These are phyloP conservation scores for Campoletis raptor DNA, from an alignment of 2,888 invertebrate species.

Conservation along the genomic window DNA sequence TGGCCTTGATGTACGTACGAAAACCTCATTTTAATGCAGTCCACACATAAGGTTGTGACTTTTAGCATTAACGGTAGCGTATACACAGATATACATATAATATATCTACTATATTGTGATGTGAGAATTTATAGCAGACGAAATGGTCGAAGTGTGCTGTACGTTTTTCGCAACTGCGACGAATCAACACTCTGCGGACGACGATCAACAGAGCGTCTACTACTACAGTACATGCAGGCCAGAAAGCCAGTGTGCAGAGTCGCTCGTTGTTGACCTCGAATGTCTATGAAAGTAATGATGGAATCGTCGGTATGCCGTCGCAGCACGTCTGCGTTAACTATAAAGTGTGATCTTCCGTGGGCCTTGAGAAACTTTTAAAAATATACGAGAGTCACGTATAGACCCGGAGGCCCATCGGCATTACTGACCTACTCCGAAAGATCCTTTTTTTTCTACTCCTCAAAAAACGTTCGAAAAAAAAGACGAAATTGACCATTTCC, in stretches of 20 bases:
- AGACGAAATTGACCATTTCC: background rate
- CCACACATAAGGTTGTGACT: conserved; percentile 18
- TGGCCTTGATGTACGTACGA: conserved; percentile 36
- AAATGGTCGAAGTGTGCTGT: conserved; percentile 9
- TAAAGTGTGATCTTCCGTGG: conserved; percentile 59
- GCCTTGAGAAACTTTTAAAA: conserved; percentile 54
- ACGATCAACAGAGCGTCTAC: conserved; percentile 12
- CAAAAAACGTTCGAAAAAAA: background rate
- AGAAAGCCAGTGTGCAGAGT: conserved; percentile 40
- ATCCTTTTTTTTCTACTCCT: background rate
- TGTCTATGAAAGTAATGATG: conserved; percentile 68
- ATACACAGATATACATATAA: background rate
- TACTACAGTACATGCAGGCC: background rate
- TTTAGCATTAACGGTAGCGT: conserved; percentile 16
- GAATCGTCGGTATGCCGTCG: conserved; percentile 56
- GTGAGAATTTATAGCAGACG: conserved; percentile 22
- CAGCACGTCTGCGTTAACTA: conserved; percentile 44
- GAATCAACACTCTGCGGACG: conserved; percentile 31
- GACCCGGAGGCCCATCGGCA: background rate
- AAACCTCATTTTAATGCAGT: conserved; percentile 55
- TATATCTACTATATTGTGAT: background rate
- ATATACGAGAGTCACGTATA: background rate
- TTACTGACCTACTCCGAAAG: background rate
- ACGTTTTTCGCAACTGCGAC: conserved; percentile 39
- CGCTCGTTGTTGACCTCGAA: conserved; percentile 67